Conservation (phyloP, 2,888 invertebrate species). For the Agrotis segetum region DNA sequence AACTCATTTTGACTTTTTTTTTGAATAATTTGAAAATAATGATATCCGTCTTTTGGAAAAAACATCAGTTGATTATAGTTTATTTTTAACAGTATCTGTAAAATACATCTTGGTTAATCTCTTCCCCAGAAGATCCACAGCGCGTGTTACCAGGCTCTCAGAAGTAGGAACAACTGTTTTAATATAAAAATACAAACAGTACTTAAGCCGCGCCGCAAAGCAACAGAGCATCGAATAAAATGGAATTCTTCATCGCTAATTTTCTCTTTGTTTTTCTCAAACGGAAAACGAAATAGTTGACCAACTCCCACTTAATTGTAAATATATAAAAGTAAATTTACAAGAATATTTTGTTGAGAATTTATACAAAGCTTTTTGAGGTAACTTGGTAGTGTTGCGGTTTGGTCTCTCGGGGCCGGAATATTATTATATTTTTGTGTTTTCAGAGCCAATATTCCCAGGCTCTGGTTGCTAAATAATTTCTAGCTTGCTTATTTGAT, state of each 20-base stretch:
- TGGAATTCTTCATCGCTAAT: slow-evolving; percentile 53
- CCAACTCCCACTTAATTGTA: slow-evolving; percentile 63
- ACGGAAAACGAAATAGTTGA: slow-evolving; percentile 63
- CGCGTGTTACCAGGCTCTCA: slow-evolving; percentile 19
- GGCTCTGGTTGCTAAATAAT: slow-evolving; percentile 18
- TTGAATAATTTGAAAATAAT: too few species aligned
- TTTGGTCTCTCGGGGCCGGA: slow-evolving; percentile 26
- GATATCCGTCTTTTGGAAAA: too few species aligned
- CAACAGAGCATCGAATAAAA: slow-evolving; percentile 46
- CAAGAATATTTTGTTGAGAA: slow-evolving; percentile 61
- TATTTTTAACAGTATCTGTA: not conserved
- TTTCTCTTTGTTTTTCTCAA: slow-evolving; percentile 65
- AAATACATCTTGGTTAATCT: not conserved
- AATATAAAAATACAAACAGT: slow-evolving; percentile 36
- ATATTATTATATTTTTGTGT: slow-evolving; percentile 45
- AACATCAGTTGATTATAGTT: not conserved
- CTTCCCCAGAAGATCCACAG: not conserved
- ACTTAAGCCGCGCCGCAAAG: slow-evolving; percentile 42
- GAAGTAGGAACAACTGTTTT: slow-evolving; percentile 19
- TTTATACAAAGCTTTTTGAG: slow-evolving; percentile 62
- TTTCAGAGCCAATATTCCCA: slow-evolving; percentile 29
- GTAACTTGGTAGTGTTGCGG: slow-evolving; percentile 53
- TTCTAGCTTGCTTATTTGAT: slow-evolving; percentile 23
- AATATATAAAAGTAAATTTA: slow-evolving; percentile 64
- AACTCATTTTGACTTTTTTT: too few species aligned